These are phyloP conservation scores for Plutella xylostella DNA, from an alignment of 2,888 invertebrate species.

Conservation along the genomic window DNA sequence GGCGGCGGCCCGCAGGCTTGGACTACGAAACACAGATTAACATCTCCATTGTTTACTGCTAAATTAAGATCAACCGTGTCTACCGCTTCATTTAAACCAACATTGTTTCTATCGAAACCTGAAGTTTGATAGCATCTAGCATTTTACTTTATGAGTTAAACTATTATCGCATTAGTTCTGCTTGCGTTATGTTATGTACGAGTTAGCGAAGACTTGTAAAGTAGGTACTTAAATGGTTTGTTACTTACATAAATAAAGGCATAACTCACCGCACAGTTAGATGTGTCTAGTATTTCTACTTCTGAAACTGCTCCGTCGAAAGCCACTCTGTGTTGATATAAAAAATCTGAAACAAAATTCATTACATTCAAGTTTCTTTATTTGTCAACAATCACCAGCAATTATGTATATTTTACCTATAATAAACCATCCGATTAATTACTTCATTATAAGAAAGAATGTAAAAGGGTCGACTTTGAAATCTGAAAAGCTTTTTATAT, in stretches of 20 bases:
- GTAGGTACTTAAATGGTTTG: background rate
- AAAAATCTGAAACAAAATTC: constrained; percentile 78
- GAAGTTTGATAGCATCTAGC: constrained; percentile 11
- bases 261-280: constrained; percentile 82
- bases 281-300: constrained; percentile 84
- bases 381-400: too few relatives aligned
- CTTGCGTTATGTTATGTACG: constrained; percentile 2
- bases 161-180: too few relatives aligned
- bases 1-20: background rate
- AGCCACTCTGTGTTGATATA: constrained; percentile 81
- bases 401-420: too few relatives aligned
- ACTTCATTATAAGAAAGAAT: too few relatives aligned
- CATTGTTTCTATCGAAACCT: constrained; percentile 11
- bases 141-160: too few relatives aligned
- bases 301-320: constrained; percentile 83
- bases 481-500: too few relatives aligned
- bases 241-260: background rate
- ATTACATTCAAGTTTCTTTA: too few relatives aligned
- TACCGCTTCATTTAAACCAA: constrained; percentile 38
- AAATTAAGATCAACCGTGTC: constrained; percentile 50
- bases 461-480: too few relatives aligned
- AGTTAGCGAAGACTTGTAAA: background rate
- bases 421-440: too few relatives aligned
- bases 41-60: constrained; percentile 62
- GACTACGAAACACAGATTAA: constrained; percentile 34